phyloP scores from a whole-genome alignment of 2,113 vertebrate genomes.

The Callaeas wilsoni region DNA sequence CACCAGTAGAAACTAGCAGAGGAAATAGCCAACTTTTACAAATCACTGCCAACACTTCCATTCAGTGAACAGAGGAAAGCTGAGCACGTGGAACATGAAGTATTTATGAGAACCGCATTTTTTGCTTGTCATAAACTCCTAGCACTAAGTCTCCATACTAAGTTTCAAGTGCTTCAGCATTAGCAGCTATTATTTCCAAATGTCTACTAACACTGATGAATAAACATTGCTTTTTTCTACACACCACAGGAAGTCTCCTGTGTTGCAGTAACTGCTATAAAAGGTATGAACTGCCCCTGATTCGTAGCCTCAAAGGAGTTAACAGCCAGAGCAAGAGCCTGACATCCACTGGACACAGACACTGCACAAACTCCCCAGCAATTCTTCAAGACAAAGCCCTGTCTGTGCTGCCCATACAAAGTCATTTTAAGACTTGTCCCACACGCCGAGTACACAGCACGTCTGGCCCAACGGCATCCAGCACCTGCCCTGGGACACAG shows the following conservation, averaged over 20 bases:
- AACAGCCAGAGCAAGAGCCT: background rate
- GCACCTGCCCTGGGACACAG: fast-evolving
- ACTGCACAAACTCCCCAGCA: background rate
- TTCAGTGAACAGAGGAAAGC: background rate
- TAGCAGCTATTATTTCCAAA: background rate
- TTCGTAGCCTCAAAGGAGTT: background rate
- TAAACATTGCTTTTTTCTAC: background rate
- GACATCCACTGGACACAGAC: fast-evolving
- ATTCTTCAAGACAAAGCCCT: background rate
- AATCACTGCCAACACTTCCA: background rate
- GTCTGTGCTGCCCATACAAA: background rate
- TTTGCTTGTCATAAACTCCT: background rate
- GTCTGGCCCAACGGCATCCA: background rate
- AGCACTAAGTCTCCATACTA: background rate
- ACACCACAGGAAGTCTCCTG: background rate
- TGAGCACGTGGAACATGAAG: fast-evolving
- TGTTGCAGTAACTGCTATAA: fast-evolving
- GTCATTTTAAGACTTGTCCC: fast-evolving
- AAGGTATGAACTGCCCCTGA: background rate
- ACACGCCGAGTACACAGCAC: fast-evolving
- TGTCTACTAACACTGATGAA: background rate
- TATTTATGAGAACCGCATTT: background rate
- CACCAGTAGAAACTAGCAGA: background rate
- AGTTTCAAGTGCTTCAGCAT: background rate
- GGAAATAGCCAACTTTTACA: background rate